Base-by-base conservation (phyloP, 2,113 vertebrate species). In the Rhineura floridana region DNA sequence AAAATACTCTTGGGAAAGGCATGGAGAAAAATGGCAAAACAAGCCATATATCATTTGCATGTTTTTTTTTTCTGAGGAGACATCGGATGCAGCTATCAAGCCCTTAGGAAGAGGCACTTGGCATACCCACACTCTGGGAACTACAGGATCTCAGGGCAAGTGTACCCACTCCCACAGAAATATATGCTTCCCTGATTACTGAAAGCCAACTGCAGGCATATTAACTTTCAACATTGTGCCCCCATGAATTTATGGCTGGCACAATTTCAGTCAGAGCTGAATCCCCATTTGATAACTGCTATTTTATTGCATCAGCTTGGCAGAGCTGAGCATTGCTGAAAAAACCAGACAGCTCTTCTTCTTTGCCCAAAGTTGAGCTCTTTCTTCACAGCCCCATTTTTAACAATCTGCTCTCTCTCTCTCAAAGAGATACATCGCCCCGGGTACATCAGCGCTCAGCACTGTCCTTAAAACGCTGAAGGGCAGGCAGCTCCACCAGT, bases 381-480 rank as follows among this genome's bases (percentile, higher is more conserved):
- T 44, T 36, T 28, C 23, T 44, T 36, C 39, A 12, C 19, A 81
- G 19, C 21, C 50, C 39, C 36, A 11, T 10, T 65, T 62, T 15
- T 42, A 63, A 17, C 30, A 30, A 4, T 33, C 23, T 39, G 21
- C 12, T 15, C 25, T 23, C 33, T 17, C 6, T 10, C 44, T 25
- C 65, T 21, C 5, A 70, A 11, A 28, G 67, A 10, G 21, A 59
- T 33, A 15, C 15, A 6, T 11, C 15, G 79, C 6, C 15, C 67
- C 50, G 2, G 4, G 23, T 4, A 28, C 10, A 46, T 21, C 3
- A 12, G 30, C 0, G 2, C 6, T 30, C 12, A 30, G 13, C 23
- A 1, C 69, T 39, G 1, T 2, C 67, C 21, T 39, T 28, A 21
- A 83, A n/a, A 4, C 33, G 21, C 46, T 48, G 6, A 39, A 4